Evolutionary conservation across 2,888 invertebrate genomes (phyloP), one percentile per base, ranked within the genome.

Genomic region (Parnassius apollo): DNA sequence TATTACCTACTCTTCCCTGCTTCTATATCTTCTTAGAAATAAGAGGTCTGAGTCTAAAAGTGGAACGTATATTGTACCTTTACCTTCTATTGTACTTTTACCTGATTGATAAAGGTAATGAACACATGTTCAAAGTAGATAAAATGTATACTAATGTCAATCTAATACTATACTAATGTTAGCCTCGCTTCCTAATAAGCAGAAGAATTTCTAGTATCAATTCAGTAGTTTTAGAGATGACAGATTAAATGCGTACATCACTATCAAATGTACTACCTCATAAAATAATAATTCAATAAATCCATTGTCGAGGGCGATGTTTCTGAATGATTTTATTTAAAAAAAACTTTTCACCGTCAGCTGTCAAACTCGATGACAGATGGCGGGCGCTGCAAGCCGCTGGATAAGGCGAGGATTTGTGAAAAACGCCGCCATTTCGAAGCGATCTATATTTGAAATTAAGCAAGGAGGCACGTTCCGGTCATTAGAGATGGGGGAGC

Each of bases 341-440:
- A 82, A 80, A 81, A 75, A 80, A 74, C 77, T 77, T 73, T 76
- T 78, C 80, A 80, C 81, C 85, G 87, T 86, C 84, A 86, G 83
- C 82, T 87, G 89, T 90, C 89, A 87, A 82, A 82, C 78, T 75
- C 77, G 87, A 88, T 90, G 90, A 89, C 88, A 88, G 85, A 89
- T 84, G 88, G 87, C 86, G 85, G 78, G 80, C 80, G 81, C 80
- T 76, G 79, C 76, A 73, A 71, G 76, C 75, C 66, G 65, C 66
- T 68, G 75, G 70, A 74, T 69, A 75, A 75, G 78, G 76, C 75
- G 77, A 73, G 74, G 75, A 73, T 71, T 75, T 73, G 75, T 74
- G 73, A 71, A 73, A 70, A 71, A 66, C 57, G 51, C 74, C 72
- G 74, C 73, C 76, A 70, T 71, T 74, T 68, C 71, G 69, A 72